phyloP scores from a whole-genome alignment of 2,797 vertebrate species.

The Squalus acanthias region DNA sequence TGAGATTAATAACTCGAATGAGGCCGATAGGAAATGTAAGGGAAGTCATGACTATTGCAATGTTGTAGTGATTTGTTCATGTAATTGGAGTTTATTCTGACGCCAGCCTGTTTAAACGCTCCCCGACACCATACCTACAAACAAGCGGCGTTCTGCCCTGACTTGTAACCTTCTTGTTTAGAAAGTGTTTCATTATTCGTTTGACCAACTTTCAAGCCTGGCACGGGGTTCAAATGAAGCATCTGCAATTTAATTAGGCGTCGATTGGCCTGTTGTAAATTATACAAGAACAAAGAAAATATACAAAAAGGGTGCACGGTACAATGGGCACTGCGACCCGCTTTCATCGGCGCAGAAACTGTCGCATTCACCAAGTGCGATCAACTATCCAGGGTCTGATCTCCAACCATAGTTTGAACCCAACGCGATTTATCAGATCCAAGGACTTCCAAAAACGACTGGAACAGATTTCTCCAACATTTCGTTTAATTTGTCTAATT shows the following conservation, averaged over 20 bases:
- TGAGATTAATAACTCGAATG: slow-evolving; percentile 24
- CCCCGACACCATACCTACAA: not conserved
- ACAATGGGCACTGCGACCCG: too few relatives aligned
- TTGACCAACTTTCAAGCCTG: slow-evolving; percentile 17
- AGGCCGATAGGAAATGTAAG: not conserved
- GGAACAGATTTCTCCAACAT: not conserved
- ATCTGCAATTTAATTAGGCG: not conserved
- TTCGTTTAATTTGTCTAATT: not conserved
- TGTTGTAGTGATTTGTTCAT: not conserved
- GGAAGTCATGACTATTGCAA: not conserved
- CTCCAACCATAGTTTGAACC: too few relatives aligned
- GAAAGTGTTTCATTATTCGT: slow-evolving; percentile 9
- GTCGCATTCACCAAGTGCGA: not conserved
- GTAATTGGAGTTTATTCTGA: not conserved
- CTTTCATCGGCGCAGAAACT: not conserved
- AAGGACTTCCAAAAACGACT: not conserved
- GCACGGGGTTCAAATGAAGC: not conserved
- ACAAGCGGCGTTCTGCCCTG: not conserved
- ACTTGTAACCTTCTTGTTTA: not conserved
- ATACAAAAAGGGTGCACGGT: not conserved
- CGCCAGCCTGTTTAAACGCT: not conserved
- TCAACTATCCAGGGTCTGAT: not conserved
- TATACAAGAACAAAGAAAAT: not conserved
- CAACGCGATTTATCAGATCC: not conserved
- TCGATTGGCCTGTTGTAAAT: not conserved